Evolutionary conservation across 1,140 invertebrate genomes (phyloP).

Genomic region (Drosophila sechellia): DNA sequence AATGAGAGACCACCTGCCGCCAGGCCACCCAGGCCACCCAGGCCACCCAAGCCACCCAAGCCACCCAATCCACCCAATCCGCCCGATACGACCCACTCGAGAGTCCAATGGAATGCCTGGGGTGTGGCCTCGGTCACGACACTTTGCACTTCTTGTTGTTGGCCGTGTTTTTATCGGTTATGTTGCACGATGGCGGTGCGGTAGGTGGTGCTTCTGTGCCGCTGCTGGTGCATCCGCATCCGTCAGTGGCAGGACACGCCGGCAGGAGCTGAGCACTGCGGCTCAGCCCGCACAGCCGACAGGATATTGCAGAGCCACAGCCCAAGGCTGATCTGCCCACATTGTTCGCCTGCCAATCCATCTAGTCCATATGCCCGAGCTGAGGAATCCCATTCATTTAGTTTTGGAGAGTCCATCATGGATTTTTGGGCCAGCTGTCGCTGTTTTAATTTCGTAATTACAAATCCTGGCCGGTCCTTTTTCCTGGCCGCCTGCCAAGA

Average conservation of each 20-base stretch:
- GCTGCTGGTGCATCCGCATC: conserved; percentile 55
- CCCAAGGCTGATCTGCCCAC: conserved; percentile 32
- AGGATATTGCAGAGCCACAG: conserved; percentile 32
- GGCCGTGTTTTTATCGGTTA: conserved; percentile 41
- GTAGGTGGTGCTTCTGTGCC: background rate
- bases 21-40: conserved; percentile 1
- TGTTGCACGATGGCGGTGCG: conserved; percentile 15
- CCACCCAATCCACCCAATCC: background rate
- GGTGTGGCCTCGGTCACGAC: conserved; percentile 66
- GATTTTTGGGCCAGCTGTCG: conserved; percentile 62
- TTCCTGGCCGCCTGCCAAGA: conserved; percentile 57
- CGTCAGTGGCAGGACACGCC: conserved; percentile 53
- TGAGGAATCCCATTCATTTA: conserved; percentile 64
- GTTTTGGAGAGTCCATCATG: conserved; percentile 76
- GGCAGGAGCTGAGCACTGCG: conserved; percentile 45
- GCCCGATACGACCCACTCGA: conserved; percentile 26
- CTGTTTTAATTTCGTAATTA: conserved; percentile 80
- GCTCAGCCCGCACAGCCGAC: conserved; percentile 45
- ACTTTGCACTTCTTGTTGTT: conserved; percentile 59
- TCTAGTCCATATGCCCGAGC: conserved; percentile 1
- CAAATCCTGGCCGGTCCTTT: conserved; percentile 51
- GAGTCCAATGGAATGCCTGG: conserved; percentile 53
- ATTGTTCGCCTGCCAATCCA: conserved; percentile 46
- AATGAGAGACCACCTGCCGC: conserved; percentile 67
- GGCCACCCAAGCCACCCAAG: background rate